These are phyloP conservation scores for Orycteropus afer DNA, from an alignment of 2,113 vertebrate species.

Conservation along the genomic window DNA sequence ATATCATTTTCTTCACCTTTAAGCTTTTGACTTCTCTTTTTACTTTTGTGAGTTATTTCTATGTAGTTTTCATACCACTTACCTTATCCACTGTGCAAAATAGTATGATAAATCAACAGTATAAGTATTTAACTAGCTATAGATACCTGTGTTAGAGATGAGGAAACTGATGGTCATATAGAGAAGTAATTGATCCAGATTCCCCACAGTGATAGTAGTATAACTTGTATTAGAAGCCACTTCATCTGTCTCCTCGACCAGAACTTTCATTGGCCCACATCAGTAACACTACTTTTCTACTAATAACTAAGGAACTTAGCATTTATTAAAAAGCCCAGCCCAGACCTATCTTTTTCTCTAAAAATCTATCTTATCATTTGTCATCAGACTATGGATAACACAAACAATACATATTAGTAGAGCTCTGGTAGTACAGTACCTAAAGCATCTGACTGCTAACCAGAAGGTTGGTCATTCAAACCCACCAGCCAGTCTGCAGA, in stretches of 20 bases:
- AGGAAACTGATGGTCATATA: neutral
- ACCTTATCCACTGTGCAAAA: neutral
- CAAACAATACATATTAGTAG: neutral
- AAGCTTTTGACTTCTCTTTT: neutral
- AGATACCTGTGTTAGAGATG: neutral
- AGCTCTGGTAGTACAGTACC: too few species aligned
- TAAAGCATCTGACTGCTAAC: too few species aligned
- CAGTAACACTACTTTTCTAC: neutral
- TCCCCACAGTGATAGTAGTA: too few species aligned
- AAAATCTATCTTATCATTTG: neutral
- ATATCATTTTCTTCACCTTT: neutral
- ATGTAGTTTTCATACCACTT: neutral
- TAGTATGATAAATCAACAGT: neutral
- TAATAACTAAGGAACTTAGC: neutral
- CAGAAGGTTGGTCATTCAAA: too few species aligned
- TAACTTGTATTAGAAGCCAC: neutral
- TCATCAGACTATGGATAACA: neutral
- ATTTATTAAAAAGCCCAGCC: neutral
- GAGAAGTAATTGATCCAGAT: neutral
- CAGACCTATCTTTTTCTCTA: neutral
- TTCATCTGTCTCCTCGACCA: neutral
- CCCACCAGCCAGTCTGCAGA: too few species aligned
- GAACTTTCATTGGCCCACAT: too few species aligned
- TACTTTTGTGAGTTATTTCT: neutral
- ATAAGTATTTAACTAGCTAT: neutral